Conservation (phyloP, 2,797 vertebrate genomes). For the Phataginus tetradactyla region DNA sequence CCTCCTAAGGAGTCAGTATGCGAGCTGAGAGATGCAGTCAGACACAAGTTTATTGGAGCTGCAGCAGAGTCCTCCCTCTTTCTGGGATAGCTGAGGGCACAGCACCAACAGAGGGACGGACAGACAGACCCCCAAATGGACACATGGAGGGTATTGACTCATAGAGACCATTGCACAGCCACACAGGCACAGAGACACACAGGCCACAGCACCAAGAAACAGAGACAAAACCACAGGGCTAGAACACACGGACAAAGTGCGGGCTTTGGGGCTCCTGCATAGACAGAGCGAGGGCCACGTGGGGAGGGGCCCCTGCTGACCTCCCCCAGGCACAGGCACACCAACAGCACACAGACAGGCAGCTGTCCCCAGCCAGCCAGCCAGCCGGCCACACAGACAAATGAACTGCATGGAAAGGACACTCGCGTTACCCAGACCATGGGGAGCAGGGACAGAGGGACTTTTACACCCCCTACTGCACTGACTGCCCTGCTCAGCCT, state of each 20-base stretch:
- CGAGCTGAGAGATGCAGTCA: not conserved
- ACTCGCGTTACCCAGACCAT: not conserved
- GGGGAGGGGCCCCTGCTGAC: constrained; percentile 69
- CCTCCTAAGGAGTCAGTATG: not conserved
- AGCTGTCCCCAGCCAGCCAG: constrained; percentile 47
- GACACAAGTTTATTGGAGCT: constrained; percentile 75
- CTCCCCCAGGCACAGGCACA: constrained; percentile 75
- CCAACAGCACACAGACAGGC: constrained; percentile 66
- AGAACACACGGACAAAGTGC: constrained; percentile 69
- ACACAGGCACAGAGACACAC: constrained; percentile 70
- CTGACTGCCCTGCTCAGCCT: not conserved
- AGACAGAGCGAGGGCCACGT: constrained; percentile 58
- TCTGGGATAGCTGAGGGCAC: constrained; percentile 62
- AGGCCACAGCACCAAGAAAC: constrained; percentile 74
- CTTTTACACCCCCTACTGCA: not conserved
- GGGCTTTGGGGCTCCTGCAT: constrained; percentile 76
- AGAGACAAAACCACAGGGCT: constrained; percentile 14
- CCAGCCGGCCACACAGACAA: constrained; percentile 49
- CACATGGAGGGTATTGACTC: constrained; percentile 55
- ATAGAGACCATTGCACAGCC: constrained; percentile 64
- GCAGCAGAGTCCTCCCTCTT: constrained; percentile 37
- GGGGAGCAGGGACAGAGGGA: not conserved
- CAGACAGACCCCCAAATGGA: constrained; percentile 40
- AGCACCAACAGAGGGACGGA: constrained; percentile 75
- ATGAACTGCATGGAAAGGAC: constrained; percentile 17